Conservation (phyloP, 2,888 invertebrate species). For the Pristionchus exspectatus region DNA sequence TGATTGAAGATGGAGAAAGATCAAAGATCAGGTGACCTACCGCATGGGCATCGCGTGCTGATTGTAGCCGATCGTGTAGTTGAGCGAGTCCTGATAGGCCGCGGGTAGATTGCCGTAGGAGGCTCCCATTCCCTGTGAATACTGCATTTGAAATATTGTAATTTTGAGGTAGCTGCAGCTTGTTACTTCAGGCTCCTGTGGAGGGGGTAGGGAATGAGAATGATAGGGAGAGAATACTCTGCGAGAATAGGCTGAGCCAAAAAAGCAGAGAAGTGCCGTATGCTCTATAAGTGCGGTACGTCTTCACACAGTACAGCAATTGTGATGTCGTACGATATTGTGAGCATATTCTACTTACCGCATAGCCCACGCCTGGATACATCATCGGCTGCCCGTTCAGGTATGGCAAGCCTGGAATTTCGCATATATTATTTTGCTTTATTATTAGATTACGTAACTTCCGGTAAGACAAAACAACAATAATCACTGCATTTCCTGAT, state of each 20-base stretch:
- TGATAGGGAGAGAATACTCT: no score
- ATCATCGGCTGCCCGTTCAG: constrained; percentile 17
- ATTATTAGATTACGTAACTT: background rate
- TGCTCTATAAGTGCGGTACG: no score
- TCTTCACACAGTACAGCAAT: no score
- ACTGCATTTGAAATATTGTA: background rate
- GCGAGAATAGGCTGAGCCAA: no score
- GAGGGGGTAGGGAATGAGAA: no score
- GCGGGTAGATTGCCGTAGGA: constrained; percentile 47
- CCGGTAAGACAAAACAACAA: background rate
- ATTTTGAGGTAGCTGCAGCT: background rate
- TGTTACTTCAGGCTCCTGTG: no score
- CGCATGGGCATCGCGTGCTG: constrained; percentile 60
- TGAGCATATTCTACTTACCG: background rate
- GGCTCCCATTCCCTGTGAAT: background rate
- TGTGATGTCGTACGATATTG: no score
- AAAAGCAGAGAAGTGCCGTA: no score
- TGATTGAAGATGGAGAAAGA: background rate
- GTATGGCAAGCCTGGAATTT: background rate
- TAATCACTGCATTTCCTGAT: background rate
- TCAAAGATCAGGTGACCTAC: background rate
- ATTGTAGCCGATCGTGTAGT: constrained; percentile 58
- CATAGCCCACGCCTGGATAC: constrained; percentile 8
- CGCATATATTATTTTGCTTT: no score
- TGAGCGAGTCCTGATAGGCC: constrained; percentile 41